Evolutionary conservation across 2,113 vertebrate genomes (phyloP).

Genomic region (Platichthys stellatus): DNA sequence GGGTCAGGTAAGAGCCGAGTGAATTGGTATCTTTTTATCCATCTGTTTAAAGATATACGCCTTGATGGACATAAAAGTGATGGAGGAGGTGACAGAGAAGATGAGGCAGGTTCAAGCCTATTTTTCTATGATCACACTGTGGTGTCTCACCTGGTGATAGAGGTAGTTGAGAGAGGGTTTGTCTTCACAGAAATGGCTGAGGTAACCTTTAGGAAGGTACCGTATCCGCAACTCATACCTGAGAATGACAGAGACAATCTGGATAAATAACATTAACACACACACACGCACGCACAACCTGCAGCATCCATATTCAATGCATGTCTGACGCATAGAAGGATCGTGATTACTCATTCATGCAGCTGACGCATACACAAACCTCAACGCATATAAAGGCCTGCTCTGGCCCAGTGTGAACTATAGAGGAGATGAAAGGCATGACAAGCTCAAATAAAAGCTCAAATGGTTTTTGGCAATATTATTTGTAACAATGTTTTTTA

Average conservation of each 20-base stretch:
- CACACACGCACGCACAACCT: neutral
- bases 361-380: conserved; percentile 17
- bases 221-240: conserved; percentile 97
- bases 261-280: neutral
- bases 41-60: neutral
- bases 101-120: neutral
- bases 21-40: neutral
- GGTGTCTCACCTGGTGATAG: conserved; percentile 93
- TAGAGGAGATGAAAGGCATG: neutral
- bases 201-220: conserved; percentile 97
- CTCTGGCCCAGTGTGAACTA: neutral
- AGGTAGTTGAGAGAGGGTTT: conserved; percentile 98
- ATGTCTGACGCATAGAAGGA: conserved; percentile 16
- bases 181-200: conserved; percentile 97
- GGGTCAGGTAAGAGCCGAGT: neutral
- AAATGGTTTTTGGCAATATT: neutral
- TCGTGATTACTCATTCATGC: conserved; percentile 17
- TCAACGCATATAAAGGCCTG: neutral
- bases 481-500: neutral
- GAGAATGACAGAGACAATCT: conserved; percentile 40
- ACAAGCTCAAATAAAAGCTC: neutral
- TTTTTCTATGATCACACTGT: neutral
- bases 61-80: neutral
- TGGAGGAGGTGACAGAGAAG: neutral
- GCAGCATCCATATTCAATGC: neutral